These are phyloP conservation scores for Lepus oiostolus DNA, from an alignment of 2,797 vertebrate species.

Conservation along the genomic window DNA sequence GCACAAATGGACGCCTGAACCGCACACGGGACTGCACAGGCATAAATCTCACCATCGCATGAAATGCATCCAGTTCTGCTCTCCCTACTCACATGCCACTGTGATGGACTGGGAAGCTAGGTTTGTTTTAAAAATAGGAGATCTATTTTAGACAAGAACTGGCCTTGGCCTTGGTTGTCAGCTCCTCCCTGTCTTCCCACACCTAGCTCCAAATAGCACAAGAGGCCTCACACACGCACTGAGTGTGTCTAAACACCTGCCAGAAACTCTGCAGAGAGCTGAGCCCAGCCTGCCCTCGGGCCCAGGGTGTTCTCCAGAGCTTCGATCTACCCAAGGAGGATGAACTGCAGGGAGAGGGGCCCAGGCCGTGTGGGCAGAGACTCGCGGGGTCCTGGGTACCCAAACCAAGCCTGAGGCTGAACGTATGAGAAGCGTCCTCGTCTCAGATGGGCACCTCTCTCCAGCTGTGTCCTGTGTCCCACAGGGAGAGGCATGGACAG, in stretches of 20 bases:
- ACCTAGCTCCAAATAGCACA: background rate
- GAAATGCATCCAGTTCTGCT: background rate
- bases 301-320: accelerated
- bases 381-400: background rate
- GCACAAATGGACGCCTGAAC: background rate
- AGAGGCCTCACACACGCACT: background rate
- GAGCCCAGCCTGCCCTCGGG: background rate
- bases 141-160: background rate
- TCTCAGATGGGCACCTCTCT: background rate
- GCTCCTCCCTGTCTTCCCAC: background rate
- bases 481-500: background rate
- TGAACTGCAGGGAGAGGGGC: background rate
- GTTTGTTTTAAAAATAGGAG: background rate
- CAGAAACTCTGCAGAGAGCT: too few species aligned
- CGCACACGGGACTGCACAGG: background rate
- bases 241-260: background rate
- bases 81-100: background rate
- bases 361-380: background rate
- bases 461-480: accelerated
- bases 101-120: background rate
- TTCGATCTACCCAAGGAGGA: background rate
- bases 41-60: background rate
- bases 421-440: background rate
- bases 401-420: background rate
- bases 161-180: background rate